Percentiles rank a stretch among this genome's conserved stretches.
Evolutionary conservation across 2,888 invertebrate genomes (phyloP).

Genomic region (Thera britannica): DNA sequence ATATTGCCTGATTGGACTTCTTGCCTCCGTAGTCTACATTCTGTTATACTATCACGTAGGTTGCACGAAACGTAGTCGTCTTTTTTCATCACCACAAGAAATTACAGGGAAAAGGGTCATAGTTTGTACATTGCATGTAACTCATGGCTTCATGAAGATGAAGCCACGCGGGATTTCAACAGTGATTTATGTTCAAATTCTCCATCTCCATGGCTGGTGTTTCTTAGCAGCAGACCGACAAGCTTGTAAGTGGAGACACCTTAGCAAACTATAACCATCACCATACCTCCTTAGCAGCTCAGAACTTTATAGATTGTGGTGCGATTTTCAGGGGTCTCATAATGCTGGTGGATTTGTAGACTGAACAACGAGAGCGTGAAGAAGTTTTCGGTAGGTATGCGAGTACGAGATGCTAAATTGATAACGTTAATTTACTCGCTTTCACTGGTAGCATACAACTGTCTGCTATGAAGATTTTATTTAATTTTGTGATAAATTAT

Average conservation of each 20-base stretch:
- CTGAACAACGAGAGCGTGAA: constrained; percentile 66
- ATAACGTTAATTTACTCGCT: constrained; percentile 59
- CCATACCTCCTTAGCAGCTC: background rate
- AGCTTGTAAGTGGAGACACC: background rate
- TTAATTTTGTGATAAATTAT: background rate
- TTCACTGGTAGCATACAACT: constrained; percentile 45
- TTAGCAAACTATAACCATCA: constrained; percentile 8
- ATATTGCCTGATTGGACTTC: too few species aligned
- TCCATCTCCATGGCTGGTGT: background rate
- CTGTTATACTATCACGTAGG: too few species aligned
- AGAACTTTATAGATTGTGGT: background rate
- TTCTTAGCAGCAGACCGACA: background rate
- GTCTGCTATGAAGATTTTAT: background rate
- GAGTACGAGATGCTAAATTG: constrained; percentile 47
- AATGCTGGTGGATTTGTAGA: constrained; percentile 44
- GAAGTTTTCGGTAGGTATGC: constrained; percentile 52
- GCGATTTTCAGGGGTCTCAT: constrained; percentile 33
- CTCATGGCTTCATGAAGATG: too few species aligned
- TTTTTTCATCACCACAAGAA: too few species aligned
- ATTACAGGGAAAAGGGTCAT: too few species aligned
- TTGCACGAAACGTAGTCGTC: too few species aligned
- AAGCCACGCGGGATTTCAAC: too few species aligned
- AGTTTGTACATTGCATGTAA: too few species aligned
- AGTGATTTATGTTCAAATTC: too few species aligned
- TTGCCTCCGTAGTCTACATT: too few species aligned